Conservation (phyloP, 2,888 invertebrate species). For the Dicyrtoma fusca region DNA sequence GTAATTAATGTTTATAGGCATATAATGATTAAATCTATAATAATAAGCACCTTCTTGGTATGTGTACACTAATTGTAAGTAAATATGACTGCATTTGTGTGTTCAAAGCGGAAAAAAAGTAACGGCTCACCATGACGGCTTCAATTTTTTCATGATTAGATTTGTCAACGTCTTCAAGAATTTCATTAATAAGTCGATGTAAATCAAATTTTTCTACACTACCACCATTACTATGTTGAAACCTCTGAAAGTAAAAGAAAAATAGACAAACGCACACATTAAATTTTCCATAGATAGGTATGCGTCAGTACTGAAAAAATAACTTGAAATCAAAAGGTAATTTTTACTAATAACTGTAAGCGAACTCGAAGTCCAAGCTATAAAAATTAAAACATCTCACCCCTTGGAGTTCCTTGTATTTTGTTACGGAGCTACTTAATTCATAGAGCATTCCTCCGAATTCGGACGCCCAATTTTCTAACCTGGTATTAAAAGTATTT, state of each 20-base stretch:
- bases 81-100: too few relatives aligned
- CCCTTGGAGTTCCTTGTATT: conserved; percentile 73
- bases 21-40: too few relatives aligned
- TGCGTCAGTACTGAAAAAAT: not conserved
- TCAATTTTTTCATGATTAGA: conserved; percentile 88
- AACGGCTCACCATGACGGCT: conserved; percentile 72
- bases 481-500: conserved; percentile 63
- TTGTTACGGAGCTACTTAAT: conserved; percentile 75
- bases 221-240: conserved; percentile 67
- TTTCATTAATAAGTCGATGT: conserved; percentile 74
- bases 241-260: conserved; percentile 67
- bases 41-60: too few relatives aligned
- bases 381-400: conserved; percentile 63
- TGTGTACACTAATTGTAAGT: too few relatives aligned
- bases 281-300: too few relatives aligned
- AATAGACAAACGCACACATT: not conserved
- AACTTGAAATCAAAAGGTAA: not conserved
- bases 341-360: too few relatives aligned
- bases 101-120: too few relatives aligned
- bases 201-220: conserved; percentile 80
- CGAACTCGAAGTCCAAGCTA: too few relatives aligned
- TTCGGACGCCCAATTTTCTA: conserved; percentile 76
- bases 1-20: too few relatives aligned
- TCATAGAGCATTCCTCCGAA: conserved; percentile 80
- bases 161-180: conserved; percentile 77